These are phyloP conservation scores for Gallinago stenura DNA, from an alignment of 2,797 vertebrate species.

Conservation along the genomic window DNA sequence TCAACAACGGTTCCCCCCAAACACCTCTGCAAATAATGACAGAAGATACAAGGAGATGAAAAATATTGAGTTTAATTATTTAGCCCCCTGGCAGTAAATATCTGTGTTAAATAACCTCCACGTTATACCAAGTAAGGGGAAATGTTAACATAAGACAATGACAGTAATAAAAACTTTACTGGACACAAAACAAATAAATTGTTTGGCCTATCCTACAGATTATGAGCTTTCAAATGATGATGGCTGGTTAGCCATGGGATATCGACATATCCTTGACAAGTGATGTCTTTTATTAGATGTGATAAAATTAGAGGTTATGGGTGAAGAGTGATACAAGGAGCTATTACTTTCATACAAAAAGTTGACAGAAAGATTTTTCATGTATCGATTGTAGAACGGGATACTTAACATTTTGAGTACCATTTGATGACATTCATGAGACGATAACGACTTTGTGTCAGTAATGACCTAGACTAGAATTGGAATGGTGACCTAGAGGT, in stretches of 20 bases:
- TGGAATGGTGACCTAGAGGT: neutral
- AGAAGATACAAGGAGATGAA: neutral
- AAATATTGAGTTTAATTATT: neutral
- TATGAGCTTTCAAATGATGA: neutral
- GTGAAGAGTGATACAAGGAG: neutral
- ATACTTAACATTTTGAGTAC: conserved; percentile 30
- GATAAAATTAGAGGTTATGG: neutral
- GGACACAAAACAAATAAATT: neutral
- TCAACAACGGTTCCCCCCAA: neutral
- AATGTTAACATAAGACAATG: neutral
- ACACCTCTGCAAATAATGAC: neutral
- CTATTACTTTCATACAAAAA: neutral
- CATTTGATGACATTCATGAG: conserved; percentile 5
- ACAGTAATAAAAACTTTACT: neutral
- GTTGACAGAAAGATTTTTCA: neutral
- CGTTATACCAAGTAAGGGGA: fast-evolving
- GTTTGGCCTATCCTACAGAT: neutral
- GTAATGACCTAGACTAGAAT: neutral
- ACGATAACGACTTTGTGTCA: neutral
- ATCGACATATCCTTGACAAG: neutral
- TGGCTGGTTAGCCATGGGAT: neutral
- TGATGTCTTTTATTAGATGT: neutral
- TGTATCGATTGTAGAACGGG: neutral
- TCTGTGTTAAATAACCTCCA: neutral
- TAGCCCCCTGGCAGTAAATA: neutral